A percentile compares a stretch with the other conserved stretches of the same genome.
These are phyloP conservation scores for Setipinna tenuifilis DNA, from an alignment of 2,797 vertebrate genomes.

Conservation along the genomic window DNA sequence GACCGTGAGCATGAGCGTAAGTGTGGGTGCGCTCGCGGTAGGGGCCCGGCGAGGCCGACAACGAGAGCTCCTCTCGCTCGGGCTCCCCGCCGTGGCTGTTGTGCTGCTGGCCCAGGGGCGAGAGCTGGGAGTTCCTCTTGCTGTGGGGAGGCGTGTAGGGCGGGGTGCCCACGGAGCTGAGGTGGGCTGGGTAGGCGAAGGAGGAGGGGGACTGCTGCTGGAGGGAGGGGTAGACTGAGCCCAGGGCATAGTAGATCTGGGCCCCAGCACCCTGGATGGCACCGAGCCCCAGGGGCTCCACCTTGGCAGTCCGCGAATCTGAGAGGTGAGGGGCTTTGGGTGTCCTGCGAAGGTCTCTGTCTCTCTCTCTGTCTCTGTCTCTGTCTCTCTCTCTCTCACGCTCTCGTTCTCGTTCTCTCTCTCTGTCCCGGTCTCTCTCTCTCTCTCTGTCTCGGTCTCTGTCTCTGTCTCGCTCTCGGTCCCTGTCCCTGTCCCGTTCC, in stretches of 20 bases:
- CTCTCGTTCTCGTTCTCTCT: conserved; percentile 54
- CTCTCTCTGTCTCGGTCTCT: not conserved
- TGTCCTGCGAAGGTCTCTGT: conserved; percentile 62
- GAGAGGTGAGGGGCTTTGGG: conserved; percentile 66
- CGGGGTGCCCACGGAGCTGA: conserved; percentile 70
- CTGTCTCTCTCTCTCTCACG: conserved; percentile 45
- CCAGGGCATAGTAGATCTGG: conserved; percentile 78
- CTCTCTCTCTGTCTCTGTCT: not conserved
- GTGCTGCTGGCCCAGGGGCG: conserved; percentile 60
- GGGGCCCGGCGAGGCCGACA: conserved; percentile 32
- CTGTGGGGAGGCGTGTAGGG: conserved; percentile 65
- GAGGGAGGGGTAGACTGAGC: conserved; percentile 63
- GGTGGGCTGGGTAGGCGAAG: conserved; percentile 68
- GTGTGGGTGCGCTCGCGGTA: conserved; percentile 15
- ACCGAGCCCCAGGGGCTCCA: conserved; percentile 61
- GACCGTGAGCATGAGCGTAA: not conserved
- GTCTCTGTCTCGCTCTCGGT: conserved; percentile 39
- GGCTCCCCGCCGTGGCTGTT: conserved; percentile 71
- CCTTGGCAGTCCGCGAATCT: conserved; percentile 66
- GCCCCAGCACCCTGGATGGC: conserved; percentile 66
- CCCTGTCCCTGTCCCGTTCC: conserved; percentile 54
- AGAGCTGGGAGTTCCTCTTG: conserved; percentile 69
- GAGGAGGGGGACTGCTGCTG: conserved; percentile 59
- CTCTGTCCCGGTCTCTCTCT: not conserved
- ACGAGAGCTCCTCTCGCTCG: conserved; percentile 47